Base-by-base conservation (phyloP, 2,113 vertebrate species). In the Pomatostomus ruficeps region DNA sequence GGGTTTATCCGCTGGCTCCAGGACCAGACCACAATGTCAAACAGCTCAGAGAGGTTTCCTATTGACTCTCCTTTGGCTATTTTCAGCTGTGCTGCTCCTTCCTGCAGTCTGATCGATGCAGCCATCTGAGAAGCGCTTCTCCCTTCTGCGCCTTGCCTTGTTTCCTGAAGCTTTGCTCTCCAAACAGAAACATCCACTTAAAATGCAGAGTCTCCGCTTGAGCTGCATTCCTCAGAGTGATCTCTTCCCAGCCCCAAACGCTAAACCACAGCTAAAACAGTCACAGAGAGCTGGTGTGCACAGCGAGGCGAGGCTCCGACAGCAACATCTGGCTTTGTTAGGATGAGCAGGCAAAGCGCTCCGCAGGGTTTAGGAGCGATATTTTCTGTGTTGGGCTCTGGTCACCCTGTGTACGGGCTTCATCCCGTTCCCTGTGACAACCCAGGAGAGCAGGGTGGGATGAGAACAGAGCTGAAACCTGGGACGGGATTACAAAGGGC, bases 141-240 rank as follows among this genome's bases (percentile, higher is more conserved):
- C 72, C 57, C 2, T 74, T n/a, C 70, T 18, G 11, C 9, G 51
- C 29, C 51, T 70, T 13, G 28, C 68, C 85, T 66, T 13, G 24
- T 45, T 92, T 86, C 86, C 73, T 72, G 73, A 21, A 78, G 92
- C 57, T 86, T 61, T 84, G 40, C 92, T 95, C 89, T 81, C 89
- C 77, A 61, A 89, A 78, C 73, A 77, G 51, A 89, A 80, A 40
- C 52, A 52, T 20, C 63, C 76, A 26, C 72, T 75, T 48, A 52
- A 84, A 77, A 61, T 84, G 79, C 83, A 52, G 31, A 55, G 49
- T 22, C 57, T 80, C 79, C 14, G 1, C 70, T 70, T 54, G 6
- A 91, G 48, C 80, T 21, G 3, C 51, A n/a, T 89, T 92, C 83
- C 78, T 77, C 73, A 31, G 72, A 36, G 33, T 0, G 13, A 59